These are phyloP conservation scores for Leptopterna dolabrata DNA, from an alignment of 2,888 invertebrate genomes.

Conservation along the genomic window DNA sequence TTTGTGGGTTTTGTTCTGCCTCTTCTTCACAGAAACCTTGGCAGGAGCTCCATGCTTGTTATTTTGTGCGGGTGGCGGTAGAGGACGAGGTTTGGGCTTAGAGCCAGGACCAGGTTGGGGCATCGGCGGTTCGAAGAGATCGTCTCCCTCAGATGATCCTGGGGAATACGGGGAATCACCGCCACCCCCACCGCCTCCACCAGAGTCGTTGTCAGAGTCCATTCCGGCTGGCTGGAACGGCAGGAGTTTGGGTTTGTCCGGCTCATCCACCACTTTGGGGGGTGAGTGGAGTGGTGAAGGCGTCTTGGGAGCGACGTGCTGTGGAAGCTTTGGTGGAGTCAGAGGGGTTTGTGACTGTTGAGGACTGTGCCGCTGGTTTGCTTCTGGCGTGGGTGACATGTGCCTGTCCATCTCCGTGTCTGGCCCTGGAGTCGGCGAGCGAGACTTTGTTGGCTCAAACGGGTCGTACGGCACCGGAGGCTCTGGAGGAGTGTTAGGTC, in stretches of 20 bases:
- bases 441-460: conserved; percentile 88
- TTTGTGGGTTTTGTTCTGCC: conserved; percentile 35
- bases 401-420: conserved; percentile 40
- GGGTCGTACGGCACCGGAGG: conserved; percentile 87
- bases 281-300: conserved; percentile 55
- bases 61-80: background rate
- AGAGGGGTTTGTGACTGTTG: conserved; percentile 31
- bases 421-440: conserved; percentile 69
- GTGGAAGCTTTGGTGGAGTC: conserved; percentile 54
- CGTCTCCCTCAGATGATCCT: conserved; percentile 77
- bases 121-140: conserved; percentile 57
- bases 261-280: conserved; percentile 48
- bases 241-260: conserved; percentile 44
- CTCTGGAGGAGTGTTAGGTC: conserved; percentile 79
- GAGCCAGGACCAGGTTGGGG: conserved; percentile 47
- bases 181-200: conserved; percentile 53
- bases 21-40: conserved; percentile 54
- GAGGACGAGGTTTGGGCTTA: conserved; percentile 50
- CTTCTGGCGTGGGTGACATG: conserved; percentile 37
- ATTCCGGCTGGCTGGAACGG: conserved; percentile 41
- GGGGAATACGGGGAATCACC: conserved; percentile 84
- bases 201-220: conserved; percentile 49
- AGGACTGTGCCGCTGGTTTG: conserved; percentile 23
- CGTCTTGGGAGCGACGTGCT: conserved; percentile 52
- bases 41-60: conserved; percentile 42